Evolutionary conservation across 2,888 invertebrate genomes (phyloP), one percentile per base, ranked within the genome.

Genomic region (Dasysyrphus albostriatus): DNA sequence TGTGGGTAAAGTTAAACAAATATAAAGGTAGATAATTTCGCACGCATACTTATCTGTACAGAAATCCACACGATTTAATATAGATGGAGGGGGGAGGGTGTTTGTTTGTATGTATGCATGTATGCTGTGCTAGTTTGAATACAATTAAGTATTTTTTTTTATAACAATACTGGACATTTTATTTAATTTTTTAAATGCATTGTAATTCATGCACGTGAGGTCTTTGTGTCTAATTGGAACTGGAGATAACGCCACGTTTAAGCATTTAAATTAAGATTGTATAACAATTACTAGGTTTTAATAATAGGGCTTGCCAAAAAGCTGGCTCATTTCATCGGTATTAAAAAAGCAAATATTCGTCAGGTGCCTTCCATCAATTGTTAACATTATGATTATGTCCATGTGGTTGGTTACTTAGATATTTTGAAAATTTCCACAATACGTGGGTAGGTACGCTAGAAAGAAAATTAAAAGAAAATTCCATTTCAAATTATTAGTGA

Each of bases 81-180:
- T 6, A 37, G 10, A 56, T 34, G 16, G n/a, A 16, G n/a, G n/a
- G n/a, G n/a, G n/a, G n/a, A n/a, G n/a, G n/a, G n/a, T n/a, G 3
- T 8, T 14, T 7, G 14, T 54, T 29, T 54, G 5, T 19, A 10
- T 49, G 12, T 54, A 7, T 34, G 34, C 9, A 34, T 58, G n/a
- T 34, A 12, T 58, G n/a, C 5, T 34, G 34, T 16, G 0, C 58
- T 16, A 34, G 16, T 58, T 58, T 58, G 2, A 34, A 58, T 16
- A 37, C 58, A 16, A 34, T 58, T 58, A 58, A 58, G 58, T 54
- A 54, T 54, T 29, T 29, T 32, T 32, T 32, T 32, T 29, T 8
- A 54, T 54, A 54, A 32, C 54, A 32, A 5, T 51, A 29, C 7
- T 29, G 8, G 54, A 32, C 14, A 29, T 54, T 8, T 29, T 14